Percentiles rank a stretch among this genome's conserved stretches.
Conservation (phyloP, 2,113 vertebrate species). For the Pimephales promelas region DNA sequence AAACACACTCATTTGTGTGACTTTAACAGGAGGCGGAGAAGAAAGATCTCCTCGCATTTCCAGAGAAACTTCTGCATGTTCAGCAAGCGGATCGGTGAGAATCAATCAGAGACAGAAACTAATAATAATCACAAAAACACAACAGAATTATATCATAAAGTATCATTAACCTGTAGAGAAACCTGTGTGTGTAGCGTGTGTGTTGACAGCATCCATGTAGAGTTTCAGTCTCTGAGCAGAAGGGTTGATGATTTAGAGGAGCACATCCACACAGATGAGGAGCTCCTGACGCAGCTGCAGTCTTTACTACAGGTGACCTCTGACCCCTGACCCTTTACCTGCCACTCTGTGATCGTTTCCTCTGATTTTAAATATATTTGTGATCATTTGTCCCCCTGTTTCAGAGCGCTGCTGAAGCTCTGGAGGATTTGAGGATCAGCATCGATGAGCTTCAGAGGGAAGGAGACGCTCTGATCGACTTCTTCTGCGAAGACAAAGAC, state of each 20-base stretch:
- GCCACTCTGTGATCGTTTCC: background rate
- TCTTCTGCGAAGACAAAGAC: conserved; percentile 96
- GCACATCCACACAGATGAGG: conserved; percentile 81
- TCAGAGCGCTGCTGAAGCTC: conserved; percentile 69
- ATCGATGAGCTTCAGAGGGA: conserved; percentile 82
- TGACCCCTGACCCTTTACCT: background rate
- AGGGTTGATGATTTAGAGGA: conserved; percentile 84
- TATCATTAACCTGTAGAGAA: background rate
- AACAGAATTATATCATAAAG: too few relatives aligned
- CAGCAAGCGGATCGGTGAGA: conserved; percentile 88
- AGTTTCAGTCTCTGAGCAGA: conserved; percentile 82
- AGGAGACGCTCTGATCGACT: conserved; percentile 88
- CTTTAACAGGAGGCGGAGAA: conserved; percentile 87
- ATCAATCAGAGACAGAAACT: background rate
- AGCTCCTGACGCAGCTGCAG: conserved; percentile 85
- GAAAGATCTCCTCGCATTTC: conserved; percentile 69
- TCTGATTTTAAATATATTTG: background rate
- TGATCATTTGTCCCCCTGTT: background rate
- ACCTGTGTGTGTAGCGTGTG: conserved; percentile 71
- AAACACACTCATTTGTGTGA: background rate
- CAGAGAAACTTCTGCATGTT: conserved; percentile 70
- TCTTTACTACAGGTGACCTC: conserved; percentile 86
- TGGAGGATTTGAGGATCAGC: conserved; percentile 83
- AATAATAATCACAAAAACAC: too few relatives aligned
- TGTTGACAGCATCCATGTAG: conserved; percentile 84